Percentiles rank a stretch among this genome's conserved stretches.
These are phyloP conservation scores for Dinoponera quadriceps DNA, from an alignment of 1,140 invertebrate species.

Conservation along the genomic window DNA sequence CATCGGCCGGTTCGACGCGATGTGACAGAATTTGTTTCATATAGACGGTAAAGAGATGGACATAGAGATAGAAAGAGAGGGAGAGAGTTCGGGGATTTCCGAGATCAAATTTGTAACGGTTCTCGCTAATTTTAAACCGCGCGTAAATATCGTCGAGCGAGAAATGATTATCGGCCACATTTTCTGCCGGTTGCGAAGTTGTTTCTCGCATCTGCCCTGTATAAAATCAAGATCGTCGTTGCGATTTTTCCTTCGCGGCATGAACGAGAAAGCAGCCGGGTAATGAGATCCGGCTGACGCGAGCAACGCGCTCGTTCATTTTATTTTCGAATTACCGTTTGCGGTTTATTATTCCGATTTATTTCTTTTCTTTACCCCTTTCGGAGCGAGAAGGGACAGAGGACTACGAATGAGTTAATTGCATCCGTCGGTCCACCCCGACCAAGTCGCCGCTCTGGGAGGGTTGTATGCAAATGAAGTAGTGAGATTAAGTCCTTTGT, in stretches of 20 bases:
- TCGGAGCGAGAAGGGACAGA: conserved; percentile 30
- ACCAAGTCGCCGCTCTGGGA: conserved; percentile 47
- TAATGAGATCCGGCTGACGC: background rate
- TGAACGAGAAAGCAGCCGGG: background rate
- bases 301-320: conserved; percentile 8
- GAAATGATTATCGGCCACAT: background rate
- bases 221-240: background rate
- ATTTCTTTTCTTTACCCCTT: too few relatives aligned
- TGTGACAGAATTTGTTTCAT: conserved; percentile 55
- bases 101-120: conserved; percentile 33
- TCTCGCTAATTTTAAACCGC: conserved; percentile 18
- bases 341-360: conserved; percentile 60
- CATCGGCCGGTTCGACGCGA: conserved; percentile 17
- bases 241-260: conserved; percentile 4
- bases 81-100: background rate
- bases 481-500: conserved; percentile 79
- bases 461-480: conserved; percentile 79
- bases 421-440: conserved; percentile 66
- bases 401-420: conserved; percentile 73
- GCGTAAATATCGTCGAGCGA: background rate
- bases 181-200: background rate
- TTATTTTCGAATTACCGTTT: conserved; percentile 21
- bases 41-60: conserved; percentile 13
- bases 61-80: too few relatives aligned
- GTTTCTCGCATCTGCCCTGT: background rate